Base-by-base conservation (phyloP, 2,888 invertebrate species). In the Oasisia sp. region DNA sequence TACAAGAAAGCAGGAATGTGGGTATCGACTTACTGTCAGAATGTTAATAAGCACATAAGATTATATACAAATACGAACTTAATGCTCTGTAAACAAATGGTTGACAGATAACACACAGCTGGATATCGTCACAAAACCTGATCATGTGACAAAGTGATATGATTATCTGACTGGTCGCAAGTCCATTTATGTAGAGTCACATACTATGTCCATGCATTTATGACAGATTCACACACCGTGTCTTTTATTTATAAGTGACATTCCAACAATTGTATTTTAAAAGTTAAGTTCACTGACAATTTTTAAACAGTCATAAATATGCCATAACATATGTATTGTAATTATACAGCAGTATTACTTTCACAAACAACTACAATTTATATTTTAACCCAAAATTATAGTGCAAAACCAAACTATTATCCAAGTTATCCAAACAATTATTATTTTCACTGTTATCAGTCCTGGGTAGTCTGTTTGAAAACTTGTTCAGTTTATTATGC, bases 61-160 rank as follows among this genome's bases (percentile, higher is more conserved):
- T 74, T 27, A 74, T 74, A 74, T 74, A 74, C 74, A 74, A 74
- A 74, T 74, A 74, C n/a, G 74, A 74, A 74, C 74, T n/a, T 74
- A 74, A 74, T 74, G 74, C 74, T 74, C 74, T n/a, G 74, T 7
- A 14, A 74, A 74, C 74, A 74, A 74, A 74, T 74, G 74, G 74
- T 19, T 27, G 74, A 19, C 74, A 74, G 74, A 74, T 74, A 74
- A 74, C 27, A 74, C n/a, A 74, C n/a, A 74, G 74, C 74, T 27
- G 19, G n/a, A 27, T 74, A 74, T 74, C 74, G n/a, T 74, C 27
- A 74, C 74, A 27, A 74, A 74, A 74, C 27, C 7, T 74, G 27
- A 27, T 74, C 74, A 5, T 74, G 58, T 58, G 58, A 58, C 14
- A 11, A 19, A 74, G 27, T 74, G 19, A 74, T 74, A 74, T 74